phyloP scores from a whole-genome alignment of 2,888 invertebrate species.

The Tipula unca region DNA sequence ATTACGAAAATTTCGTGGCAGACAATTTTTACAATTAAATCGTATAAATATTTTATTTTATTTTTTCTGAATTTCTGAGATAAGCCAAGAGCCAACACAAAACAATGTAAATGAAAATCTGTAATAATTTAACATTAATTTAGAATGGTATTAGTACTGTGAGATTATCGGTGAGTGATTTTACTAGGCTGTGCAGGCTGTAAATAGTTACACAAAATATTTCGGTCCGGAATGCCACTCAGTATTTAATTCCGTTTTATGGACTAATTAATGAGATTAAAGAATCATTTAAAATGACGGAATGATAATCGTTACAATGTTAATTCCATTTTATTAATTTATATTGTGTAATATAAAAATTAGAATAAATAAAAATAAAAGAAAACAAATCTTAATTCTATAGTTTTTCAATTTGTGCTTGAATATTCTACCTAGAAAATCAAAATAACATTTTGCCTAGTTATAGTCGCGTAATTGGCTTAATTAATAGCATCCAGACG shows the following conservation, averaged over 20 bases:
- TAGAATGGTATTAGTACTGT: neutral
- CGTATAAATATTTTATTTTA: neutral
- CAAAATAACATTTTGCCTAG: too few species aligned
- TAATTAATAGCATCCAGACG: too few species aligned
- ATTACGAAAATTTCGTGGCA: neutral
- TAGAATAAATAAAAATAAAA: neutral
- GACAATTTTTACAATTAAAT: neutral
- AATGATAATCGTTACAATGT: neutral
- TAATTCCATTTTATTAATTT: neutral
- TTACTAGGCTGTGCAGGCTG: neutral
- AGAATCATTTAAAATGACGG: neutral
- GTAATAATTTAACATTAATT: neutral
- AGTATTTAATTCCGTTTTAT: neutral
- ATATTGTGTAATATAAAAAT: neutral
- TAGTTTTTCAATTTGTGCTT: too few species aligned
- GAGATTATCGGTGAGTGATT: neutral
- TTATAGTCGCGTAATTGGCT: too few species aligned
- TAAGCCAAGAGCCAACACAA: neutral
- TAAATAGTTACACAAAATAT: neutral
- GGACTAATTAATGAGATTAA: too few species aligned
- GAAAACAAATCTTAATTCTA: neutral
- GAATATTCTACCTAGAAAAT: too few species aligned
- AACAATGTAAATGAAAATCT: neutral
- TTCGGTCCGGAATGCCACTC: neutral
- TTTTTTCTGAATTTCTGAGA: neutral